Evolutionary conservation across 2,888 invertebrate species (phyloP), one percentile per base, ranked within the genome.

Genomic region (Osmoderma eremita): DNA sequence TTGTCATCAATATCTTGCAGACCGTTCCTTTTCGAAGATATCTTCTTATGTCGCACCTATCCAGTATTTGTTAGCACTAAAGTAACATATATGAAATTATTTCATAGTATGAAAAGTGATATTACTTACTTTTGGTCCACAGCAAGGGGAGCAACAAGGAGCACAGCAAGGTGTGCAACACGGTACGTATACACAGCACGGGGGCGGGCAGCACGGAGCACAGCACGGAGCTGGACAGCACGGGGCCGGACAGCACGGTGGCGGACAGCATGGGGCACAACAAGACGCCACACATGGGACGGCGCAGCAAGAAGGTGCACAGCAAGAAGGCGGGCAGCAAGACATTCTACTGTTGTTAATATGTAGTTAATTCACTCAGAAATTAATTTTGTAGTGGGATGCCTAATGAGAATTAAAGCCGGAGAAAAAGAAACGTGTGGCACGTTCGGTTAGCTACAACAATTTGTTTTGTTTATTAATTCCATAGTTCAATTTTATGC

Each of bases 121-220:
- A 6, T 17, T 3, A 39, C 41, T 42, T 53, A 64, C 64, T 15
- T 50, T 56, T 39, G 67, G 67, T 17, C 56, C 54, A 54, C 69
- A 69, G 30, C 67, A 70, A 8, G 71, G 71, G 12, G 63, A 54
- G 49, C 69, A 69, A 22, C 67, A 70, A 8, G 71, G 71, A n/a
- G 48, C 49, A 45, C 71, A 70, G 42, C 72, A 72, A 8, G 72
- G 72, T 12, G 45, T 42, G 39, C 71, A 71, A 45, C 65, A 71
- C 6, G 70, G 71, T 15, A 63, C 69, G 39, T 69, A 70, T 10
- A 66, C 67, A 45, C 67, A 62, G 67, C 67, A 71, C 49, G 71
- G 70, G 18, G 71, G 70, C 1, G 68, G 70, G 62, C 73, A 74
- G 56, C 73, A 74, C 10, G 73, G 70, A 13, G 69, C 73, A 42